Conservation (phyloP, 2,888 invertebrate species). For the Cephus nigrinus region DNA sequence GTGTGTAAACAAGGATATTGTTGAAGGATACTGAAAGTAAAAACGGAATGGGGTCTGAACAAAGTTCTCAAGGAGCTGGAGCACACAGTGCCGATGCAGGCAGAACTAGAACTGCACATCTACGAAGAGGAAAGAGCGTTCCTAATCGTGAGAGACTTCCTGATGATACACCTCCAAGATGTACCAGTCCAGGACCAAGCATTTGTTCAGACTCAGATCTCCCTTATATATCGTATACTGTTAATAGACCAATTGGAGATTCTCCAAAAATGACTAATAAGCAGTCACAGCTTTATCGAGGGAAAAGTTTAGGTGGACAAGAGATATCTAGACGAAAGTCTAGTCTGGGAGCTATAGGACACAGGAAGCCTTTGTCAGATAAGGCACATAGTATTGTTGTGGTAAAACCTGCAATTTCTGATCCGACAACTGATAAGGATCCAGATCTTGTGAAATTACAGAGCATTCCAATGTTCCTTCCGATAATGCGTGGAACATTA, state of each 20-base stretch:
- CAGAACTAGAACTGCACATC: constrained; percentile 45
- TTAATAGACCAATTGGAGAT: constrained; percentile 89
- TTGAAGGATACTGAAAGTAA: neutral
- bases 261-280: constrained; percentile 83
- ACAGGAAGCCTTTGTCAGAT: constrained; percentile 43
- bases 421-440: constrained; percentile 77
- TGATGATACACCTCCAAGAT: constrained; percentile 72
- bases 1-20: neutral
- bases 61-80: constrained; percentile 54
- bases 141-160: constrained; percentile 57
- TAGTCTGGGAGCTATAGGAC: constrained; percentile 36
- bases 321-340: constrained; percentile 56
- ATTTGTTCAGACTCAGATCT: constrained; percentile 90
- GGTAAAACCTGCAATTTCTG: constrained; percentile 75
- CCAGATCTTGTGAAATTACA: constrained; percentile 79
- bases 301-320: constrained; percentile 53
- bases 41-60: constrained; percentile 59
- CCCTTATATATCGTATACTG: constrained; percentile 92
- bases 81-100: constrained; percentile 35
- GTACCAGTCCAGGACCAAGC: constrained; percentile 87
- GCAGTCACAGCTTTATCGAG: constrained; percentile 60
- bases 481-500: constrained; percentile 90
- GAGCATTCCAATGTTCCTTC: constrained; percentile 91
- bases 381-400: constrained; percentile 83
- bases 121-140: constrained; percentile 62